phyloP scores from a whole-genome alignment of 2,113 vertebrate species.

The Ammodytes dubius region DNA sequence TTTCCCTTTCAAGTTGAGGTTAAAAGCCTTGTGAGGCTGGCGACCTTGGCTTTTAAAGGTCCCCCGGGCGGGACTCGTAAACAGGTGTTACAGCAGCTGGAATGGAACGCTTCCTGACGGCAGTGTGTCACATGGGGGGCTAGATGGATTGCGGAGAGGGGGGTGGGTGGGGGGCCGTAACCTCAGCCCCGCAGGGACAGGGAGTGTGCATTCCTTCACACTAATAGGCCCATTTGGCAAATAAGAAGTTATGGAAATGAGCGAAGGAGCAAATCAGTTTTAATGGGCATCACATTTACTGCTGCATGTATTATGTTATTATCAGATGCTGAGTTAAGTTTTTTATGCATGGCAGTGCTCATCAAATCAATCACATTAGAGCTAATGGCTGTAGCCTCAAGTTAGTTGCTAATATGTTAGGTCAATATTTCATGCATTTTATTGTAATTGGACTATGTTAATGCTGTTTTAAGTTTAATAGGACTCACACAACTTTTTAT shows the following conservation, averaged over 20 bases:
- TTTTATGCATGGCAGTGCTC: not conserved
- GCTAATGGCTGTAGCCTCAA: not conserved
- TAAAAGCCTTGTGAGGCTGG: constrained; percentile 46
- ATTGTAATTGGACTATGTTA: not conserved
- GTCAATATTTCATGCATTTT: not conserved
- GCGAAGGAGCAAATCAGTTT: constrained; percentile 13
- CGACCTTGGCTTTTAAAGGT: constrained; percentile 60
- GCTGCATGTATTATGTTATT: constrained; percentile 9
- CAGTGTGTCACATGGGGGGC: not conserved
- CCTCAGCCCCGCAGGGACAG: constrained; percentile 43
- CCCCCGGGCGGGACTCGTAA: constrained; percentile 31
- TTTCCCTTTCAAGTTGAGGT: constrained; percentile 50
- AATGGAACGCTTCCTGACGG: constrained; percentile 32
- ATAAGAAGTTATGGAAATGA: constrained; percentile 30
- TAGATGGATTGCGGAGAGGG: constrained; percentile 21
- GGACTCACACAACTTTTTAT: not conserved
- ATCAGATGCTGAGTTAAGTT: not conserved
- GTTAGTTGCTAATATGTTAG: not conserved
- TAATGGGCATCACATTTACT: constrained; percentile 34
- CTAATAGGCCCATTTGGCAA: constrained; percentile 46
- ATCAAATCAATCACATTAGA: not conserved
- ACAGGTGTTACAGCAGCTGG: constrained; percentile 71
- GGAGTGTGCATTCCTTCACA: constrained; percentile 46
- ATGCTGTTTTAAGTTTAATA: not conserved
- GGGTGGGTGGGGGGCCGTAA: not conserved